A percentile compares a stretch with the other conserved stretches of the same genome.
Conservation (phyloP, 2,797 vertebrate species). For the Cirrhinus molitorella region DNA sequence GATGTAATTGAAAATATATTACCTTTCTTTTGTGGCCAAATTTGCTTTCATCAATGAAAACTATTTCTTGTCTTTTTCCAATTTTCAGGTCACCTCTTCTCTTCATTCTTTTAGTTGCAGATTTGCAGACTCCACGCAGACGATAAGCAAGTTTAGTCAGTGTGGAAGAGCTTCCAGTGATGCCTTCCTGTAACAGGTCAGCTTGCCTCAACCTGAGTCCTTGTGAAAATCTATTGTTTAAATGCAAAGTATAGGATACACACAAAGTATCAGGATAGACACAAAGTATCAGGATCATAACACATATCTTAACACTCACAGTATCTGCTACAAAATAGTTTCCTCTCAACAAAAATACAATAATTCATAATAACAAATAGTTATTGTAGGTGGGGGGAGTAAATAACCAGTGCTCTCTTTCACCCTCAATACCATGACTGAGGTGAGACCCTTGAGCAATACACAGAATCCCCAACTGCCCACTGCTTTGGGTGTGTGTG, state of each 20-base stretch:
- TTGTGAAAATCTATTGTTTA: background rate
- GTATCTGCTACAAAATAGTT: too few relatives aligned
- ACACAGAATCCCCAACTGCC: too few relatives aligned
- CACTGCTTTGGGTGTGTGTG: too few relatives aligned
- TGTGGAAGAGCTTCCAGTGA: background rate
- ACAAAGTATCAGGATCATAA: background rate
- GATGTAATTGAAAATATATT: background rate
- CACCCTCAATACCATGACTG: too few relatives aligned
- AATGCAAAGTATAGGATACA: background rate
- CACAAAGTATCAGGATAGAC: too few relatives aligned
- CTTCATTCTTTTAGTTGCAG: background rate
- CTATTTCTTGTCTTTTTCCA: background rate
- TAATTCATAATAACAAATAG: background rate
- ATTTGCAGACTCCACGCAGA: background rate
- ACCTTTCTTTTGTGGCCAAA: background rate
- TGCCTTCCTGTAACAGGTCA: background rate
- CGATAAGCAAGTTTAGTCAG: background rate
- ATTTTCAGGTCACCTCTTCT: background rate
- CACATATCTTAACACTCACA: background rate
- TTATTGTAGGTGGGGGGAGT: too few relatives aligned
- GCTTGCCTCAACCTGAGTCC: background rate
- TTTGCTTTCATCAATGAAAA: conserved; percentile 3
- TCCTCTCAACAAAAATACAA: background rate
- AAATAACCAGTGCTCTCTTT: too few relatives aligned
- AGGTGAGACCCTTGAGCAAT: too few relatives aligned